Evolutionary conservation across 2,797 vertebrate genomes (phyloP), one percentile per base, ranked within the genome.

Genomic region (Coracias cyanogaster): DNA sequence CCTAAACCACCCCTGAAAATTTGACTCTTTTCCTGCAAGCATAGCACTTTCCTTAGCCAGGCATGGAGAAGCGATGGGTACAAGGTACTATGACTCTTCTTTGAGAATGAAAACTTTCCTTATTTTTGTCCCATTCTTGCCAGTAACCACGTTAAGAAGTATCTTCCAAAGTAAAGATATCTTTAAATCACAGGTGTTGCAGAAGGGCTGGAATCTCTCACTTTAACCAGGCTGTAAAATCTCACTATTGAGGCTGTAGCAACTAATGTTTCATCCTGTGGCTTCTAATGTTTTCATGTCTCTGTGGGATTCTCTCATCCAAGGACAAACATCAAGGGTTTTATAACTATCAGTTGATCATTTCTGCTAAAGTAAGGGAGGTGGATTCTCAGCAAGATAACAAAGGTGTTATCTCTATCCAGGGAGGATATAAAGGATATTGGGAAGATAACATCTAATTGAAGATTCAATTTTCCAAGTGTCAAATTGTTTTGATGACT

Each of bases 311-410:
- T 97, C 91, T 96, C 95, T 94, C 81, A 96, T 95, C 97, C 98
- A 99, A 99, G 98, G 98, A 97, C 98, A 98, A 97, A 97, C 97
- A 97, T 97, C 95, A 96, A 97, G 98, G 97, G 96, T 98, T 98
- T 98, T 97, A 97, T 96, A 98, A 98, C 98, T 98, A 98, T 98
- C 98, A 98, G 97, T 98, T 98, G 98, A 98, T 98, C 98, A 98
- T 98, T 98, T 98, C 96, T 98, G 98, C 98, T 98, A 98, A 98
- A 98, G 98, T 98, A 98, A 97, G 93, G 97, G 96, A 97, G 97
- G 97, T 98, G 98, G 98, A 98, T 98, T 98, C 95, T 97, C 97
- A 93, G 98, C 67, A 74, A 98, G 99, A 99, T 99, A 99, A 99
- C 98, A 97, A 96, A 97, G 97, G 98, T 98, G 98, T 98, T 99